Conservation (phyloP, 30 jellyfish, hydroid and myxozoan species). For the Nemopilema nomurai region DNA sequence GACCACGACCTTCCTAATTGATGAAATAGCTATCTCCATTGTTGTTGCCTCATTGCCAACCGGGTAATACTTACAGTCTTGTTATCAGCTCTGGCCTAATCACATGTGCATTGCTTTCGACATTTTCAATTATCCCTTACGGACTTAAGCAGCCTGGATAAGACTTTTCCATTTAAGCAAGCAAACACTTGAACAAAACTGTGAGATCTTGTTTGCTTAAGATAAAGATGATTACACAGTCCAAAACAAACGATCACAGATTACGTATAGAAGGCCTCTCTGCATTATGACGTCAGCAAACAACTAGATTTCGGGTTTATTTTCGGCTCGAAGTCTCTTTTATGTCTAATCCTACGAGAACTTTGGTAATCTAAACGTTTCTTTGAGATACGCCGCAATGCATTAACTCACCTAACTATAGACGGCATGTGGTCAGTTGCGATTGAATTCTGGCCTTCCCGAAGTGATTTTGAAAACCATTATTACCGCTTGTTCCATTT, state of each 20-base stretch:
- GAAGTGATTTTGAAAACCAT: background rate
- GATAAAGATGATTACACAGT: background rate
- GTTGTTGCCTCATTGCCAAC: background rate
- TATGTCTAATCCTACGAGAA: background rate
- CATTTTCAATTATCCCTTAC: background rate
- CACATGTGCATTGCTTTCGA: background rate
- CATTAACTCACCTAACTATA: background rate
- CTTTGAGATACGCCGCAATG: constrained; percentile 26
- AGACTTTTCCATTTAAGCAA: background rate
- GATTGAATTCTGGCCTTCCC: background rate
- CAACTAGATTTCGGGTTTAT: background rate
- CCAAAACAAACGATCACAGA: background rate
- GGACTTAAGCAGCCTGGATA: background rate
- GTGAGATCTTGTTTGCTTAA: background rate
- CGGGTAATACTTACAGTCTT: background rate
- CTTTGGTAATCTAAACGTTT: background rate
- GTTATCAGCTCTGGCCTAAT: background rate
- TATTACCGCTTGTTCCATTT: background rate
- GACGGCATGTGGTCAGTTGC: constrained; percentile 1
- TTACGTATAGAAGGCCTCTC: background rate
- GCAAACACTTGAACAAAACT: background rate
- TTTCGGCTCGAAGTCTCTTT: background rate
- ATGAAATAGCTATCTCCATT: too few relatives aligned
- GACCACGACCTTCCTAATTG: background rate
- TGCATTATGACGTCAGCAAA: constrained; percentile 24